These are phyloP conservation scores for Lasiurus borealis DNA, from an alignment of 2,113 vertebrate genomes.

Conservation along the genomic window DNA sequence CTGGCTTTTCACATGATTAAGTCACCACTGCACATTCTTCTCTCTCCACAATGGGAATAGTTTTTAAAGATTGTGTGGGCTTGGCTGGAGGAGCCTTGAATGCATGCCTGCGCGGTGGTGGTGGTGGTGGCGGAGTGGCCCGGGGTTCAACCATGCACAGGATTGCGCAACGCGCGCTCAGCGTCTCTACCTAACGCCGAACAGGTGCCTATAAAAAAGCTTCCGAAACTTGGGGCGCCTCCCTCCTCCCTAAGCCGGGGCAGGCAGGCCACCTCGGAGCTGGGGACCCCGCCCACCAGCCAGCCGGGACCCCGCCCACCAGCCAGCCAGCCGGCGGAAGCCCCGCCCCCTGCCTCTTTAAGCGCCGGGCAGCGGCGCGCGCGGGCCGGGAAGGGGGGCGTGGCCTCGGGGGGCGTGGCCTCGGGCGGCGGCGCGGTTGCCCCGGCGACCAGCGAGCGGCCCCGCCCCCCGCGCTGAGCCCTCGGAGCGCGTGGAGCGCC, in stretches of 20 bases:
- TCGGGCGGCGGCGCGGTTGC: not conserved
- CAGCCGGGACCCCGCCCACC: no score
- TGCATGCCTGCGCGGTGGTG: not conserved
- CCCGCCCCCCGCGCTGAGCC: not conserved
- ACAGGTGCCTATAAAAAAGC: not conserved
- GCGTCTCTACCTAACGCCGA: not conserved
- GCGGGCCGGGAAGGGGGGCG: no score
- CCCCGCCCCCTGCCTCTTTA: no score
- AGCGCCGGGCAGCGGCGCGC: no score
- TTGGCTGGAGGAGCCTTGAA: not conserved
- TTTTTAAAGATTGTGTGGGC: not conserved
- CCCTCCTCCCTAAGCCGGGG: fast-evolving
- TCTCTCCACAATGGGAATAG: not conserved
- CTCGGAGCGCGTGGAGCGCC: fast-evolving
- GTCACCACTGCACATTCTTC: not conserved
- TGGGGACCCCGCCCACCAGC: fast-evolving
- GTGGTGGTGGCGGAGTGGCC: no score
- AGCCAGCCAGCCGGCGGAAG: fast-evolving
- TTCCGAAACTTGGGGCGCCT: fast-evolving
- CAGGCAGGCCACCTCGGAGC: fast-evolving
- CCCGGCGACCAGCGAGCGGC: not conserved
- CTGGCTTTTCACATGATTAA: not conserved
- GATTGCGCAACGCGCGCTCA: fast-evolving
- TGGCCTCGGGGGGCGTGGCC: not conserved
- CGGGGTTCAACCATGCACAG: no score